A percentile compares a stretch with the other conserved stretches of the same genome.
Evolutionary conservation across 2,113 vertebrate species (phyloP).

Genomic region (Hemichromis elongatus): DNA sequence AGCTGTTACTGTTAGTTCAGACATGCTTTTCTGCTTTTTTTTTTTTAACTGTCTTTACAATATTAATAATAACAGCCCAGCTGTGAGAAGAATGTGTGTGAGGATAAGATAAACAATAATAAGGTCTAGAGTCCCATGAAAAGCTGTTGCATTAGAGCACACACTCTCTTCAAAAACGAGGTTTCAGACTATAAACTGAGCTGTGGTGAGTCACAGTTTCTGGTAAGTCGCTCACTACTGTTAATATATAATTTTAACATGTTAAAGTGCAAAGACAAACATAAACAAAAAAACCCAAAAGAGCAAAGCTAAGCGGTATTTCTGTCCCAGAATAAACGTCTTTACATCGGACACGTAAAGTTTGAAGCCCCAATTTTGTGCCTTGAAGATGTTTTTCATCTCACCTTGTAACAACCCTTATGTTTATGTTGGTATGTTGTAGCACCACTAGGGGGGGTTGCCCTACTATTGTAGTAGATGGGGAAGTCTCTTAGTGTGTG

Average conservation of each 20-base stretch:
- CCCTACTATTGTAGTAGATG: too few relatives aligned
- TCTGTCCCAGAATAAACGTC: neutral
- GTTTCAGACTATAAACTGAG: neutral
- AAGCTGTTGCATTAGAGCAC: neutral
- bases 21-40: neutral
- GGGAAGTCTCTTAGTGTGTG: too few relatives aligned
- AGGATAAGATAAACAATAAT: neutral
- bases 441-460: too few relatives aligned
- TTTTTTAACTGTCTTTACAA: neutral
- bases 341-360: neutral
- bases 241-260: neutral
- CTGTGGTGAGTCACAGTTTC: neutral
- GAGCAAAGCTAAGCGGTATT: neutral
- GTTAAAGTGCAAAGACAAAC: neutral
- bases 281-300: accelerated
- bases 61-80: neutral
- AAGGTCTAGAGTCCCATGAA: neutral
- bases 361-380: neutral
- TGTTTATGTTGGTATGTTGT: too few relatives aligned
- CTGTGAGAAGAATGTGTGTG: neutral
- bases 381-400: neutral
- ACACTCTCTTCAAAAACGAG: neutral
- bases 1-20: neutral
- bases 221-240: neutral
- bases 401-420: too few relatives aligned